Base-by-base conservation (phyloP, 2,888 invertebrate genomes). In the Amiota mariae region DNA sequence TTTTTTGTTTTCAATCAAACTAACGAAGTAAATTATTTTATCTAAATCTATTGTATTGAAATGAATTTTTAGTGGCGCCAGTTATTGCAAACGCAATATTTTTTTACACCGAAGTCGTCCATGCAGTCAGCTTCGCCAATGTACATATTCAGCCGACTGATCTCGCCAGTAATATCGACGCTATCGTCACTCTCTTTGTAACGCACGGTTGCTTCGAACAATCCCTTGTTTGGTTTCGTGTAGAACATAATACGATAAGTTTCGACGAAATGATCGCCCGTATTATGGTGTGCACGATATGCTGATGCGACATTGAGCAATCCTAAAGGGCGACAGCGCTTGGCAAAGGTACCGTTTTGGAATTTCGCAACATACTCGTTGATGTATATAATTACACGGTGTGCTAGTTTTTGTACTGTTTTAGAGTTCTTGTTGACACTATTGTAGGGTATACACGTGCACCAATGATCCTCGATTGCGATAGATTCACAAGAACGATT, bases 391-490 rank as follows among this genome's bases (percentile, higher is more conserved):
- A 90, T 81, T 3, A 87, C 82, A 9, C 82, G 81, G 24, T 90
- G 84, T 0, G 92, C 92, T 36, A 92, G 92, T 79, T 91, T 91
- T 20, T 89, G 84, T 9, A 92, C 93, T 46, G 92, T 90, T 59
- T 89, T 84, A 70, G 92, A 91, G 66, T 90, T 91, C 67, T 82
- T 88, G 51, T 85, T 80, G 47, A 89, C 80, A 68, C 76, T 81
- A 20, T 79, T 90, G 81, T 93, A 92, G 36, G 92, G 92, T 72
- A 93, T 92, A 83, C 95, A 96, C 73, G 94, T 93, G 86, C 95
- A 95, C 95, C 95, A 95, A 84, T 95, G 95, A 59, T 93, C 91
- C 10, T 91, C 91, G 71, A 96, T 93, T 1, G 92, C 92, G 8
- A 92, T 93, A 72, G 95, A 93, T 54, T 90, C 89, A 82, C 96